These are phyloP conservation scores for Thecocarcelia acutangulata DNA, from an alignment of 2,888 invertebrate genomes.

Conservation along the genomic window DNA sequence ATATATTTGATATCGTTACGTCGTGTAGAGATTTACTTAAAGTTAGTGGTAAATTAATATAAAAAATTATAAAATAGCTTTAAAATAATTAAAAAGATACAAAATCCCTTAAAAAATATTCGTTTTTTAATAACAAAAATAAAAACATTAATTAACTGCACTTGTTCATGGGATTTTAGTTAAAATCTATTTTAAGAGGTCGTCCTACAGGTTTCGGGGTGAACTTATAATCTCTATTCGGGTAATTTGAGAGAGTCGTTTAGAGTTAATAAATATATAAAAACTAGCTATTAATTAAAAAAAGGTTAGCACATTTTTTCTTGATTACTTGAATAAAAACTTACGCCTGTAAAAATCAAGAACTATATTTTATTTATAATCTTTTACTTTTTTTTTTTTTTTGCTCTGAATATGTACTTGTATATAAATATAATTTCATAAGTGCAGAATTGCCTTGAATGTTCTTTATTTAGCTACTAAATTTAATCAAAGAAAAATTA, in stretches of 20 bases:
- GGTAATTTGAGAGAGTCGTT: slow-evolving; percentile 14
- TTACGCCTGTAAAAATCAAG: slow-evolving; percentile 24
- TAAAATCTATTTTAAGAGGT: slow-evolving; percentile 9
- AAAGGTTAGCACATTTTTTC: slow-evolving; percentile 21
- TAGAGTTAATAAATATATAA: not conserved
- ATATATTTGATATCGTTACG: no score
- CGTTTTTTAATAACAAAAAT: slow-evolving; percentile 6
- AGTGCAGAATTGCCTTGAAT: slow-evolving; percentile 44
- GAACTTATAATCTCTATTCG: slow-evolving; percentile 23
- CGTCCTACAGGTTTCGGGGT: slow-evolving; percentile 25
- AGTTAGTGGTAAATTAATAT: no score
- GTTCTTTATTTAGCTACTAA: slow-evolving; percentile 30
- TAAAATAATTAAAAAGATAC: not conserved
- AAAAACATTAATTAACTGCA: slow-evolving; percentile 58
- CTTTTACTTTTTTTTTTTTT: slow-evolving; percentile 1
- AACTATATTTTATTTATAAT: slow-evolving; percentile 9
- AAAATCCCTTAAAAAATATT: slow-evolving; percentile 4
- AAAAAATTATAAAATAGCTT: no score
- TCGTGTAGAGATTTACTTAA: no score
- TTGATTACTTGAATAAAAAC: slow-evolving; percentile 23
- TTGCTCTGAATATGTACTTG: not conserved
- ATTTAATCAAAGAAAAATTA: slow-evolving; percentile 20
- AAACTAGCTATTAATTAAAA: slow-evolving; percentile 25
- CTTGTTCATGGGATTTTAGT: slow-evolving; percentile 33
- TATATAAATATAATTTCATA: slow-evolving; percentile 1